phyloP scores from a whole-genome alignment of 1,140 invertebrate species.

The Sitobion miscanthi region DNA sequence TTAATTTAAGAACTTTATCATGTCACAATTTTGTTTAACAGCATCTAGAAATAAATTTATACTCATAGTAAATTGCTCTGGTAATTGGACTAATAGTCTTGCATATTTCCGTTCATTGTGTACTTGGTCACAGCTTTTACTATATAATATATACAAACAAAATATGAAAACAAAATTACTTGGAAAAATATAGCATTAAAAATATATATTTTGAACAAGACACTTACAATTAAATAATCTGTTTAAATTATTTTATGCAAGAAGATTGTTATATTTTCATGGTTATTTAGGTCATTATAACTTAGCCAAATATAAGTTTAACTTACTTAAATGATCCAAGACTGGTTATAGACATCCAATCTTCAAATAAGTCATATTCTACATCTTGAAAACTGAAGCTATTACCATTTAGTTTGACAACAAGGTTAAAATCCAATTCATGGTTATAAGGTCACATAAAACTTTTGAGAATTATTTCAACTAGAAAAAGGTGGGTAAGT shows the following conservation, averaged over 20 bases:
- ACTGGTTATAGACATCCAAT: constrained; percentile 19
- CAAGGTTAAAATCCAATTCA: no score
- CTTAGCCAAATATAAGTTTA: not conserved
- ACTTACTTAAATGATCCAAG: constrained; percentile 16
- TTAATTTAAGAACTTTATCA: constrained; percentile 6
- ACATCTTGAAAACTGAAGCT: constrained; percentile 41
- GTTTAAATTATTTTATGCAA: no score
- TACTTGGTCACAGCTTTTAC: constrained; percentile 7
- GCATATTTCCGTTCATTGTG: not conserved
- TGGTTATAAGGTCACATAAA: no score
- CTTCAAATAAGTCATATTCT: constrained; percentile 38
- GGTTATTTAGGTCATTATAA: not conserved
- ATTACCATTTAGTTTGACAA: constrained; percentile 73
- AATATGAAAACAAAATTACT: not conserved
- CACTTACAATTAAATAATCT: not conserved
- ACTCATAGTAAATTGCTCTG: not conserved
- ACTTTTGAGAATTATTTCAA: no score
- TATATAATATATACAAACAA: not conserved
- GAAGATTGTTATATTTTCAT: not conserved
- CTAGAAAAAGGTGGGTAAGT: constrained; percentile 73
- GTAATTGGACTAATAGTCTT: not conserved
- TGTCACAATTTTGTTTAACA: not conserved
- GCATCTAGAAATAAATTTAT: not conserved
- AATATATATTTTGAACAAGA: not conserved
- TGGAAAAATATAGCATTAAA: not conserved